Evolutionary conservation across 2,113 vertebrate species (phyloP).

Genomic region (Grus americana): DNA sequence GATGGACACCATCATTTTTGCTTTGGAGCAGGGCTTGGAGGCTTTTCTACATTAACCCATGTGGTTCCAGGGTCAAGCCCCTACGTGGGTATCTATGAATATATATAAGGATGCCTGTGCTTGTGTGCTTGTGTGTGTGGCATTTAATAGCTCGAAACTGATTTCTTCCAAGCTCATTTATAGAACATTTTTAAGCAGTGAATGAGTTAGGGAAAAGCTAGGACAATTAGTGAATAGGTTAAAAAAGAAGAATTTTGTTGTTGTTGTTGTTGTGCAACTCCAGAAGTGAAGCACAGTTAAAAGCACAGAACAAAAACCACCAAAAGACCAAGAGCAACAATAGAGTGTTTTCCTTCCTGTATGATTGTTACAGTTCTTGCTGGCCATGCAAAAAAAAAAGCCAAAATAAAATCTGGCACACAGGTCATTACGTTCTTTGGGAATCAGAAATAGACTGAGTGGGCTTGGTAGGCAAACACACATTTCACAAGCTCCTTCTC

Average conservation of each 20-base stretch:
- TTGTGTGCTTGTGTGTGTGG: background rate
- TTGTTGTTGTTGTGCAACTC: background rate
- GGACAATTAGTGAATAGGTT: background rate
- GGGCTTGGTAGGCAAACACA: constrained; percentile 60
- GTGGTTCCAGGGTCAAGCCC: background rate
- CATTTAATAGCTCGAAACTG: background rate
- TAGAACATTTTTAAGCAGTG: background rate
- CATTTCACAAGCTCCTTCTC: constrained; percentile 59
- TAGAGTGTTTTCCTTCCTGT: constrained; percentile 54
- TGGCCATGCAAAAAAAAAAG: constrained; percentile 15
- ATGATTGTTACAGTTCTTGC: constrained; percentile 49
- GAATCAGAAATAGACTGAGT: constrained; percentile 66
- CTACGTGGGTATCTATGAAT: background rate
- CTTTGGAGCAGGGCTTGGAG: background rate
- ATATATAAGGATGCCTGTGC: background rate
- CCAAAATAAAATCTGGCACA: constrained; percentile 46
- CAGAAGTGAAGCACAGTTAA: background rate
- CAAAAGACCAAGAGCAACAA: constrained; percentile 37
- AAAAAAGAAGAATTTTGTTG: background rate
- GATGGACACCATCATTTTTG: background rate
- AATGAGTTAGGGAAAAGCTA: background rate
- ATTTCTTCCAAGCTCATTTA: background rate
- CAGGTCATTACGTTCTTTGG: constrained; percentile 52
- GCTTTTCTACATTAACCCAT: background rate
- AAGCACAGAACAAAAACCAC: constrained; percentile 29